Percentiles rank a stretch among this genome's conserved stretches.
phyloP scores from a whole-genome alignment of 2,888 invertebrate species.

The Crossocerus cetratus region DNA sequence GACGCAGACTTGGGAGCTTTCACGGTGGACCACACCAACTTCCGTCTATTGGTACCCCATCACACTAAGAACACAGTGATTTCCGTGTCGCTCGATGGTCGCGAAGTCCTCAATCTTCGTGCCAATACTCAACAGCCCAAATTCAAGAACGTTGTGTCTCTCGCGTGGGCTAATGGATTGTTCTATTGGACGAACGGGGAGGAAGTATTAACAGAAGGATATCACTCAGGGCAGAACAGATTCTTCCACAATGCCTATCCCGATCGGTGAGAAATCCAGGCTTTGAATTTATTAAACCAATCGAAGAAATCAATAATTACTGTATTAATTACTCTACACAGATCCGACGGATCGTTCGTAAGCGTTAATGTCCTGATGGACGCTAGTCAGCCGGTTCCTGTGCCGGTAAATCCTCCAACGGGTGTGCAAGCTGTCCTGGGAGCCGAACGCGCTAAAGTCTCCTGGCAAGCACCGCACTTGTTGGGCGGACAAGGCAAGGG shows the following conservation, averaged over 20 bases:
- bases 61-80: conserved; percentile 87
- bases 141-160: conserved; percentile 85
- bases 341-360: conserved; percentile 78
- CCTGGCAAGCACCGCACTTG: conserved; percentile 89
- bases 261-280: conserved; percentile 72
- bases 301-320: neutral
- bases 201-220: conserved; percentile 88
- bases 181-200: conserved; percentile 93
- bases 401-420: conserved; percentile 88
- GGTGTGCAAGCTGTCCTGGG: conserved; percentile 90
- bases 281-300: neutral
- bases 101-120: conserved; percentile 85
- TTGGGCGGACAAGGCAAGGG: conserved; percentile 83
- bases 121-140: conserved; percentile 86
- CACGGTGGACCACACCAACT: conserved; percentile 89
- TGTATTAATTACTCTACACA: conserved; percentile 24
- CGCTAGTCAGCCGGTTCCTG: conserved; percentile 87
- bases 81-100: conserved; percentile 89
- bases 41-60: conserved; percentile 87
- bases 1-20: conserved; percentile 87
- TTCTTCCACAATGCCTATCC: conserved; percentile 89
- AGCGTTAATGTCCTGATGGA: conserved; percentile 76
- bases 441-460: conserved; percentile 85
- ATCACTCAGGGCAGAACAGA: conserved; percentile 82
- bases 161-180: conserved; percentile 86